These are phyloP conservation scores for Pyrgilauda ruficollis DNA, from an alignment of 2,113 vertebrate genomes.

Conservation along the genomic window DNA sequence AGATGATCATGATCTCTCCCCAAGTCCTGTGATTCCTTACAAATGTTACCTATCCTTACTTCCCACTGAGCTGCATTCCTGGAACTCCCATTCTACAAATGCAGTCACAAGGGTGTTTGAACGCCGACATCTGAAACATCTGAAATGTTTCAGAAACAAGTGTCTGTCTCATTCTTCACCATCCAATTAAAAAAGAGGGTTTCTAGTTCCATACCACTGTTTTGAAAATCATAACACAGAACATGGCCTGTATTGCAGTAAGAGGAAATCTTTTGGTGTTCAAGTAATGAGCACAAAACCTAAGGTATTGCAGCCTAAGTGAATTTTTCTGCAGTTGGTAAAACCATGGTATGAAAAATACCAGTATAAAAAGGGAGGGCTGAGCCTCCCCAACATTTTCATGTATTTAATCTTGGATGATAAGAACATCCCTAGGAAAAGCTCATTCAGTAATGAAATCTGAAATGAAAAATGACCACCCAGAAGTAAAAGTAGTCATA, in stretches of 20 bases:
- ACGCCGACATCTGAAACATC: neutral
- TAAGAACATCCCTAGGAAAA: slow-evolving; percentile 38
- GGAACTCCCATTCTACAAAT: neutral
- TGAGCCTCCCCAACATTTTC: neutral
- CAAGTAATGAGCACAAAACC: neutral
- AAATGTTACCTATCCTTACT: neutral
- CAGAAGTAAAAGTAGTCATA: slow-evolving; percentile 54
- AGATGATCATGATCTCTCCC: neutral
- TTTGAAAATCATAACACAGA: neutral
- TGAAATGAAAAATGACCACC: slow-evolving; percentile 47
- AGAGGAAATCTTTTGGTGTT: neutral
- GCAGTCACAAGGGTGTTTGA: neutral
- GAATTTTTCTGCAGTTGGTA: neutral
- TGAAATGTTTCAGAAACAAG: neutral
- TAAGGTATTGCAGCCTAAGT: neutral
- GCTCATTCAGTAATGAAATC: slow-evolving; percentile 37
- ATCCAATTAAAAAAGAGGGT: neutral
- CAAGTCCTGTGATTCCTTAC: neutral
- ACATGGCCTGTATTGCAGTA: neutral
- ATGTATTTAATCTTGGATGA: slow-evolving; percentile 18
- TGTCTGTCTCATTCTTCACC: neutral
- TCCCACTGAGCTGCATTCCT: neutral
- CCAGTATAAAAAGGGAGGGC: neutral
- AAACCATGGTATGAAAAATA: neutral
- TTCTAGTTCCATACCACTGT: neutral